Base-by-base conservation (phyloP, 2,888 invertebrate species). In the Molanna angustata region DNA sequence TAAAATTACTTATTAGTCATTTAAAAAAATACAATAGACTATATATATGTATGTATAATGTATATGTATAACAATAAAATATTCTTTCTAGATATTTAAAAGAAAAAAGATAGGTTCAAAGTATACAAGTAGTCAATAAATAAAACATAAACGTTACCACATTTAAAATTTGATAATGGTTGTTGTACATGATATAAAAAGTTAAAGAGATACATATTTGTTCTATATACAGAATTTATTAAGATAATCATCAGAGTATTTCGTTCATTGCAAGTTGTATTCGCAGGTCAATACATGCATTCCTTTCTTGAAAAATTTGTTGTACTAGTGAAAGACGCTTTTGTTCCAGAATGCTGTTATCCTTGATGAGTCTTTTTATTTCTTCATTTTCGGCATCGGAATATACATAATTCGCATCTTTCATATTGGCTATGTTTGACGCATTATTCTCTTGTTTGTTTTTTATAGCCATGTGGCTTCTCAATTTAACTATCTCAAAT, bases 291-390 rank as follows among this genome's bases (percentile, higher is more conserved):
- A 87, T 80, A 64, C 86, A 85, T 16, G 85, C 83, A 43, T 84
- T 83, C 60, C 83, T 78, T 63, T 88, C 87, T 65, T 86, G 85
- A 63, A 86, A 84, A 60, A 88, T 83, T 64, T 85, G 85, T 61
- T 82, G 80, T 44, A 84, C 80, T 42, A 88, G 69, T 61, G 79
- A 81, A 63, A 78, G 74, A 67, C 83, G 81, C 66, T 85, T 86
- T 67, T 84, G 79, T 69, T 86, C 86, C 17, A 86, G 69, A 60
- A 84, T 64, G 11, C 81, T 77, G 64, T 86, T 86, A 64, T 86
- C 86, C 58, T 81, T 80, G 11, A 80, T 64, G 60, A 73, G 64
- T 64, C 66, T 71, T 62, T 72, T 73, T 54, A 64, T 69, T 50
- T 76, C 61, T 46, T 77, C 76, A 43, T 68, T 69, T 55, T 76